These are phyloP conservation scores for Trididemnum clinides DNA, from an alignment of 23 tunicate genomes.

Conservation along the genomic window DNA sequence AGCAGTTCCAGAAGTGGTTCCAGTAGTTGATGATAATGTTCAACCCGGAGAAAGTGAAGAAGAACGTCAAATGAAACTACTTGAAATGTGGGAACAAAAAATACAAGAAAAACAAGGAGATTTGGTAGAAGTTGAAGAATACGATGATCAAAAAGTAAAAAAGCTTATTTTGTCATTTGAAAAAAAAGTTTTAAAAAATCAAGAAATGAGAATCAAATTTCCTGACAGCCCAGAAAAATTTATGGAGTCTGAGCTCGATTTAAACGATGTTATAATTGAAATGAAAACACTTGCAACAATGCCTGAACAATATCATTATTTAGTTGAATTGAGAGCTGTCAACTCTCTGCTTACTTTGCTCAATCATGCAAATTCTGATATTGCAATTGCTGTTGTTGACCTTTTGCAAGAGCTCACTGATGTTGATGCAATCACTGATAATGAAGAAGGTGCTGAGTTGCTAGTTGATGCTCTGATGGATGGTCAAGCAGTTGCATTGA, in stretches of 20 bases:
- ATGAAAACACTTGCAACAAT: conserved; percentile 90
- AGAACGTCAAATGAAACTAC: conserved; percentile 88
- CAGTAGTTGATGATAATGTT: not conserved
- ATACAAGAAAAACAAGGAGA: conserved; percentile 38
- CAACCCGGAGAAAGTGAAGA: conserved; percentile 56
- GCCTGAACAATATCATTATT: conserved; percentile 92
- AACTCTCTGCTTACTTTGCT: conserved; percentile 70
- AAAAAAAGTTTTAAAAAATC: conserved; percentile 84
- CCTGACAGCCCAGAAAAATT: conserved; percentile 94
- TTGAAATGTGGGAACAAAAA: conserved; percentile 92
- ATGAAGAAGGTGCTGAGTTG: conserved; percentile 82
- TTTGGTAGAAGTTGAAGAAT: conserved; percentile 50
- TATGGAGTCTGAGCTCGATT: conserved; percentile 93
- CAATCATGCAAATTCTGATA: conserved; percentile 89
- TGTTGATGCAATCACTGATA: conserved; percentile 62
- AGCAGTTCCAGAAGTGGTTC: not conserved
- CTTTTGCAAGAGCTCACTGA: conserved; percentile 88
- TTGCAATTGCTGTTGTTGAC: conserved; percentile 83
- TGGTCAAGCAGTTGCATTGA: conserved; percentile 60
- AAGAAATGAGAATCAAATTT: conserved; percentile 94
- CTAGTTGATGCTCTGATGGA: conserved; percentile 89
- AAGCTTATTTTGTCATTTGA: conserved; percentile 89
- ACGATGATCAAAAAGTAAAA: conserved; percentile 87
- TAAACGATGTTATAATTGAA: conserved; percentile 79
- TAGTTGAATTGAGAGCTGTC: conserved; percentile 78